These are phyloP conservation scores for Gymnothorax reevesii DNA, from an alignment of 2,797 vertebrate species.

Conservation along the genomic window DNA sequence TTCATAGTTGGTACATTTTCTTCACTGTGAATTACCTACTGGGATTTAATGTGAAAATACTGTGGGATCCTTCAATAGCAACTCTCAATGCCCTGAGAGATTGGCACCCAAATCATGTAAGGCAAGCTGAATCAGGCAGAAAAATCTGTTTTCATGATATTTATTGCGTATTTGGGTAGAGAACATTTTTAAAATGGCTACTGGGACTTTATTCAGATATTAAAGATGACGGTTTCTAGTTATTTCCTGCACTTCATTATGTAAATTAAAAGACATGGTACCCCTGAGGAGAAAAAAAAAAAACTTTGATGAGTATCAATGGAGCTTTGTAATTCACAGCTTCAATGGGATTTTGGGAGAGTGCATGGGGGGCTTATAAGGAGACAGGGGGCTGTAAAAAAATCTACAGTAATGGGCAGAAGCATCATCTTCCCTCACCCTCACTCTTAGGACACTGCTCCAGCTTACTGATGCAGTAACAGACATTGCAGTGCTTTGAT, in stretches of 20 bases:
- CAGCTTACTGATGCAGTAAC: neutral
- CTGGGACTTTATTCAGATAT: neutral
- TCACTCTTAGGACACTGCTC: neutral
- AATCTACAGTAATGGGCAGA: neutral
- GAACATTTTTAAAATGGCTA: neutral
- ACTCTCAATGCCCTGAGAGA: neutral
- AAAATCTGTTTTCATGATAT: neutral
- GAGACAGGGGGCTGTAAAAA: neutral
- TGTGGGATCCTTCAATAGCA: neutral
- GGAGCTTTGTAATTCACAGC: neutral
- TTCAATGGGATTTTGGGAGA: neutral
- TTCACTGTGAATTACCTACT: neutral
- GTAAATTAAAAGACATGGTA: neutral
- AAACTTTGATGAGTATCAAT: slow-evolving; percentile 4
- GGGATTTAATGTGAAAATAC: neutral
- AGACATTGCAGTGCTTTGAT: neutral
- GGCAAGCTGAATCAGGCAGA: neutral
- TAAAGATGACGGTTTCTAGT: neutral
- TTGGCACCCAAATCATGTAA: neutral
- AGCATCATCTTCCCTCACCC: neutral
- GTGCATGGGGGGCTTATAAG: neutral
- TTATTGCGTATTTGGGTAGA: neutral
- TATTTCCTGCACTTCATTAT: slow-evolving; percentile 10
- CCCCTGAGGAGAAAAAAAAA: neutral
- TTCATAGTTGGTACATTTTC: neutral